Conservation (phyloP, 2,888 invertebrate species). For the Lasioglossum oenotherae region DNA sequence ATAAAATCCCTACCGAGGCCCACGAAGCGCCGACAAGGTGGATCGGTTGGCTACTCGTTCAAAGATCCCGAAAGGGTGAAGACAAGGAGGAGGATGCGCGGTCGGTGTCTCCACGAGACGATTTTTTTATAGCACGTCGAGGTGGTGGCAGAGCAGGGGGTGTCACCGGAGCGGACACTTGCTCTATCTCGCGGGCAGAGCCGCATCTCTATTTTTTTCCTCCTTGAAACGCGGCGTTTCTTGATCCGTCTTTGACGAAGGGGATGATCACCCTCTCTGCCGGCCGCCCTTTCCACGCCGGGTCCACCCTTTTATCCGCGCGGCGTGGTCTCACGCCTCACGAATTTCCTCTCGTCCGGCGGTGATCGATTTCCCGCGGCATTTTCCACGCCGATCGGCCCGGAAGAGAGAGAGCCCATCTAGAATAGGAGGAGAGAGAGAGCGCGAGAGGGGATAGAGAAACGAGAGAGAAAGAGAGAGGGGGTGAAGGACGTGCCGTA, state of each 20-base stretch:
- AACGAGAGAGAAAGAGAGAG: slow-evolving; percentile 41
- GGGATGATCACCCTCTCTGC: slow-evolving; percentile 54
- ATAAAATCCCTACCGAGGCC: too few species aligned
- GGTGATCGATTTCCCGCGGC: slow-evolving; percentile 72
- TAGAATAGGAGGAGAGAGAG: slow-evolving; percentile 32
- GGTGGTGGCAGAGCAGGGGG: slow-evolving; percentile 9
- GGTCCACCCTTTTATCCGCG: slow-evolving; percentile 70
- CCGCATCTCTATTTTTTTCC: slow-evolving; percentile 8
- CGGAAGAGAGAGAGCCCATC: slow-evolving; percentile 75
- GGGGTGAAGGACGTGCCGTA: slow-evolving; percentile 74
- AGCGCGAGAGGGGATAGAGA: slow-evolving; percentile 19
- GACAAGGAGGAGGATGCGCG: neutral
- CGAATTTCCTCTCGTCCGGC: slow-evolving; percentile 70
- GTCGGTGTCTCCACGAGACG: slow-evolving; percentile 15
- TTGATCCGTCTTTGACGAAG: slow-evolving; percentile 69
- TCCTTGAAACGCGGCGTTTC: slow-evolving; percentile 64
- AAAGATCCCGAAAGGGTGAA: neutral
- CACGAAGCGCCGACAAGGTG: neutral
- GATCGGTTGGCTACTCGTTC: neutral
- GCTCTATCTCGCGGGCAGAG: neutral
- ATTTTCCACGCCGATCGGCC: slow-evolving; percentile 80
- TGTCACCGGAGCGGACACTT: slow-evolving; percentile 3
- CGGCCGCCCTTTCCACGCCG: slow-evolving; percentile 43
- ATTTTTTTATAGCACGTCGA: slow-evolving; percentile 30
- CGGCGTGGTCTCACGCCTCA: slow-evolving; percentile 71